A percentile compares a stretch with the other conserved stretches of the same genome.
Evolutionary conservation across 2,888 invertebrate species (phyloP).

Genomic region (Lasioglossum leucozonium): DNA sequence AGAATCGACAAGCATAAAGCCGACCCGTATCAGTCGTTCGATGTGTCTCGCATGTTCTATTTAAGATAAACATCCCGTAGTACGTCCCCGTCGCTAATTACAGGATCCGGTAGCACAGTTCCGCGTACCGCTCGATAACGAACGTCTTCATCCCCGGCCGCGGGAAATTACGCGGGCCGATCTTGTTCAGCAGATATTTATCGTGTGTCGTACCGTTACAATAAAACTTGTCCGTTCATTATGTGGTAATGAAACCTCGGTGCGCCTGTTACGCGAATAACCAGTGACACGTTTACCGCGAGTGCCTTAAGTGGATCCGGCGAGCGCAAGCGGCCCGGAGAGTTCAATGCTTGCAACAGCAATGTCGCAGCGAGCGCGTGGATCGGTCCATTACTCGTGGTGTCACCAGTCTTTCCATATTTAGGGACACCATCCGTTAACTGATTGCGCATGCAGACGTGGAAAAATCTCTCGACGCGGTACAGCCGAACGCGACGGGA

Average conservation of each 20-base stretch:
- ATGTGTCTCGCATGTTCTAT: not conserved
- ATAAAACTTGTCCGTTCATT: constrained; percentile 4
- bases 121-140: not conserved
- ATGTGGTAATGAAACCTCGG: constrained; percentile 43
- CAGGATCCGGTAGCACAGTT: not conserved
- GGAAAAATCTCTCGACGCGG: constrained; percentile 4
- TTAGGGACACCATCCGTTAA: constrained; percentile 69
- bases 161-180: not conserved
- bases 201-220: constrained; percentile 13
- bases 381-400: constrained; percentile 59
- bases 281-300: constrained; percentile 56
- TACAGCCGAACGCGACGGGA: not conserved
- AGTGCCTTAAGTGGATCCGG: constrained; percentile 72
- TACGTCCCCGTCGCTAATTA: not conserved
- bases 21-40: not conserved
- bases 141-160: not conserved
- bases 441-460: constrained; percentile 56
- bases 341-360: constrained; percentile 82
- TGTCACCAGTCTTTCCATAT: constrained; percentile 73
- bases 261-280: constrained; percentile 45
- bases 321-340: constrained; percentile 60
- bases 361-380: constrained; percentile 48
- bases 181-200: not conserved
- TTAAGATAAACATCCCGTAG: not conserved
- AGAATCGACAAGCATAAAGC: not conserved